A percentile compares a stretch with the other conserved stretches of the same genome.
Evolutionary conservation across 2,797 vertebrate genomes (phyloP).

Genomic region (Enteromius afrohamiltoni): DNA sequence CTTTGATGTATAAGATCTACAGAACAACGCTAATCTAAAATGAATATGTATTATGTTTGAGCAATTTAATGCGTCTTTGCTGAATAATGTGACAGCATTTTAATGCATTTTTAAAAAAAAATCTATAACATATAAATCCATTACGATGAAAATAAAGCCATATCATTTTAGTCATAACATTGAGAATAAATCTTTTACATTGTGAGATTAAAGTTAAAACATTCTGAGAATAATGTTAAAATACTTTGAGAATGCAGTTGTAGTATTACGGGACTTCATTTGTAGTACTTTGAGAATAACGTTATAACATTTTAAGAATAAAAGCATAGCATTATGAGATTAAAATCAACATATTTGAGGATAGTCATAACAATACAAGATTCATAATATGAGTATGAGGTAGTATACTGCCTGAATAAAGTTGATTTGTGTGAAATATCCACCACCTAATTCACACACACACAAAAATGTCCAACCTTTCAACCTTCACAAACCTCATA

Average conservation of each 20-base stretch:
- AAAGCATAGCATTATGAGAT: no score
- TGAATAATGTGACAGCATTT: not conserved
- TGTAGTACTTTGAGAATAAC: no score
- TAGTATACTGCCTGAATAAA: no score
- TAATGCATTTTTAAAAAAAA: not conserved
- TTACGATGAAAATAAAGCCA: no score
- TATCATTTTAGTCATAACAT: no score
- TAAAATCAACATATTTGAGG: not conserved
- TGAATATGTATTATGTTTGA: not conserved
- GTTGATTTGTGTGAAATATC: no score
- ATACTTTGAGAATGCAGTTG: not conserved
- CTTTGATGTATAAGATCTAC: not conserved
- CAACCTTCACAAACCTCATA: no score
- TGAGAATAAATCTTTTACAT: no score
- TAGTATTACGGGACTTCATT: not conserved
- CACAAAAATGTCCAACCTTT: no score
- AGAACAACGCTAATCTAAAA: not conserved
- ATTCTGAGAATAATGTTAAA: not conserved
- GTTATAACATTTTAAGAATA: no score
- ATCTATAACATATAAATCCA: not conserved
- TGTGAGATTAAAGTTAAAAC: not conserved
- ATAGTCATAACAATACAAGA: not conserved
- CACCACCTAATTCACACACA: no score
- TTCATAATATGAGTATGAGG: no score
- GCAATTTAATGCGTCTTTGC: not conserved